Base-by-base conservation (phyloP, 2,797 vertebrate species). In the Eulemur rubriventer region DNA sequence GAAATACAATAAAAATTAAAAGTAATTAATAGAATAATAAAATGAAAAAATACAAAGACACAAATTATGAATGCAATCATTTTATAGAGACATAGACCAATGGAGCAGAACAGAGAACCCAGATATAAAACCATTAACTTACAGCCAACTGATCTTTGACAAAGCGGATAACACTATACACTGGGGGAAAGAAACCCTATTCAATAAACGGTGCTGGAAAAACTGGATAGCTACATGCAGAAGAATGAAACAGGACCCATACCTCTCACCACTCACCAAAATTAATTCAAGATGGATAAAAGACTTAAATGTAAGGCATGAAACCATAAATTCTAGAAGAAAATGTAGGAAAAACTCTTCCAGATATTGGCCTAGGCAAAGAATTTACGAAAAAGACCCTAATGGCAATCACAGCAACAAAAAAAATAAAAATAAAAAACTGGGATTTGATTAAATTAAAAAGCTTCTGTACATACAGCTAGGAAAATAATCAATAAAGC, bases 1-100 rank as follows among this genome's bases (percentile, higher is more conserved):
- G 88, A 88, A 89, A 89, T 48, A 43, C 18, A 92, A 55, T 82
- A 55, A 72, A 70, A 92, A 55, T 89, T 55, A 72, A 70, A 83
- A 61, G 20, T 69, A 89, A 69, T 80, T 63, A 57, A 10, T 22
- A 61, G n/a, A 73, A 72, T 78, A 81, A 61, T 41, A 73, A 94
- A 83, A 83, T 75, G 9, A 67, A 69, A 65, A 90, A 67, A 80
- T 50, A 78, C 17, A 63, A 79, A 82, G 22, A 55, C 22, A 79
- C 22, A 43, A 18, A 57, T 43, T 72, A 72, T 55, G 63, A 83
- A 59, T 24, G 35, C 38, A 41, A 50, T 76, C 38, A 30, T 65
- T 59, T 87, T 75, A 67, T 73, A 65, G 16, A 65, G 63, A 65
- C 33, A n/a, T n/a, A 65, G 33, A 65, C 30, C 63, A 65, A 65